These are phyloP conservation scores for Drosophila basisetae DNA, from an alignment of 2,888 invertebrate genomes.

Conservation along the genomic window DNA sequence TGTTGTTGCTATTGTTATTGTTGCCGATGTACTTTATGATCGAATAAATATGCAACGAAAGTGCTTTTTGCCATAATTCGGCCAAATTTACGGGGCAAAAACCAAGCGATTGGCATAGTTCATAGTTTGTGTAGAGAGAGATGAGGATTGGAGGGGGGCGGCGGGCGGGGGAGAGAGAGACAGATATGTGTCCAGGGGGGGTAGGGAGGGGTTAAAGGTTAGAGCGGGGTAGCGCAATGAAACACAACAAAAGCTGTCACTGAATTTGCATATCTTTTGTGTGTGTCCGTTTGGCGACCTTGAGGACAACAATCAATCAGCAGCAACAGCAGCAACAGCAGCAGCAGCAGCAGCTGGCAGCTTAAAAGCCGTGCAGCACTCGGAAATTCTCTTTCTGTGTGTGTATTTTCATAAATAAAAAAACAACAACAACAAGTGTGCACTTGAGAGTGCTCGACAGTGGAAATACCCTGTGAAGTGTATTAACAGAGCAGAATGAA, in stretches of 20 bases:
- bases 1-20: conserved; percentile 19
- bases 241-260: conserved; percentile 37
- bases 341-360: conserved; percentile 47
- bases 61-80: conserved; percentile 65
- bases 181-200: neutral
- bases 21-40: conserved; percentile 55
- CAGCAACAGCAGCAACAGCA: conserved; percentile 43
- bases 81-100: conserved; percentile 47
- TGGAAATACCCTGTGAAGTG: conserved; percentile 1
- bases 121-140: conserved; percentile 15
- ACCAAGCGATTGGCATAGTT: conserved; percentile 24
- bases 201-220: conserved; percentile 14
- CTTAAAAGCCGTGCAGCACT: conserved; percentile 58
- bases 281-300: conserved; percentile 56
- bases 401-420: conserved; percentile 9
- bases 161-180: neutral
- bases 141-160: too few species aligned
- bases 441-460: neutral
- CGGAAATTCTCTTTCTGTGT: conserved; percentile 17
- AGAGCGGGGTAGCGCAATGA: conserved; percentile 21
- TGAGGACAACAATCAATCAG: conserved; percentile 58
- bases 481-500: neutral
- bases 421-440: neutral
- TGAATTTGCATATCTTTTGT: conserved; percentile 72
- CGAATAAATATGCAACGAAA: conserved; percentile 73